phyloP scores from a whole-genome alignment of 2,888 invertebrate species.

The Operophtera brumata region DNA sequence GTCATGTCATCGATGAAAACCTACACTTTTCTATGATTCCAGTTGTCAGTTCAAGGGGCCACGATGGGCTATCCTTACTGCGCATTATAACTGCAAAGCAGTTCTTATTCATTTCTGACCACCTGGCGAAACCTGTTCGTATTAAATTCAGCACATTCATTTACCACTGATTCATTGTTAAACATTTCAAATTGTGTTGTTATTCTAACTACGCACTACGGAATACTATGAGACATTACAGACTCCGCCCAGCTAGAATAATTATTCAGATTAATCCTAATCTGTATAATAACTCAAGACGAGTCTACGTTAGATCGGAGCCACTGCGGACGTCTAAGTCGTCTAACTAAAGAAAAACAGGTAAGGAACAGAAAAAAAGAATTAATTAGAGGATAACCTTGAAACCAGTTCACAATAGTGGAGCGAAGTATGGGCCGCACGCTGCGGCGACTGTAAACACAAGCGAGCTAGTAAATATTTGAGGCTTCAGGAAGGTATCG shows the following conservation, averaged over 20 bases:
- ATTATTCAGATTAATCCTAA: slow-evolving; percentile 34
- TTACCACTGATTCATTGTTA: slow-evolving; percentile 34
- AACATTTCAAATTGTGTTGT: slow-evolving; percentile 31
- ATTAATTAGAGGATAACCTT: slow-evolving; percentile 35
- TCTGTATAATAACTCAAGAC: slow-evolving; percentile 28
- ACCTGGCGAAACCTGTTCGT: slow-evolving; percentile 37
- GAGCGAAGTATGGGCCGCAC: slow-evolving; percentile 31
- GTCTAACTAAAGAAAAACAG: slow-evolving; percentile 19
- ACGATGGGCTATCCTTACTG: slow-evolving; percentile 26
- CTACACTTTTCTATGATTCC: slow-evolving; percentile 25
- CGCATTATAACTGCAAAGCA: slow-evolving; percentile 30
- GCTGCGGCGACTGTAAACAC: slow-evolving; percentile 34
- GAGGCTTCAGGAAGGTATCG: slow-evolving; percentile 21
- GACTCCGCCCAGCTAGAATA: slow-evolving; percentile 27
- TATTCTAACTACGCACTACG: slow-evolving; percentile 30
- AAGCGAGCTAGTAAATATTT: slow-evolving; percentile 11
- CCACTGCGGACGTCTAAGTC: slow-evolving; percentile 10
- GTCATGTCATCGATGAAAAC: slow-evolving; percentile 6
- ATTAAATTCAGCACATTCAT: slow-evolving; percentile 32
- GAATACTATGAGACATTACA: slow-evolving; percentile 20
- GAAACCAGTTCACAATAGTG: slow-evolving; percentile 34
- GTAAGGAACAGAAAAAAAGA: slow-evolving; percentile 32
- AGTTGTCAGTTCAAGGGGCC: slow-evolving; percentile 29
- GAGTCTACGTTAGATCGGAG: slow-evolving; percentile 11
- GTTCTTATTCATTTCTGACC: slow-evolving; percentile 33